Conservation (phyloP, 1,140 invertebrate genomes). For the Drosophila nigromelanica region DNA sequence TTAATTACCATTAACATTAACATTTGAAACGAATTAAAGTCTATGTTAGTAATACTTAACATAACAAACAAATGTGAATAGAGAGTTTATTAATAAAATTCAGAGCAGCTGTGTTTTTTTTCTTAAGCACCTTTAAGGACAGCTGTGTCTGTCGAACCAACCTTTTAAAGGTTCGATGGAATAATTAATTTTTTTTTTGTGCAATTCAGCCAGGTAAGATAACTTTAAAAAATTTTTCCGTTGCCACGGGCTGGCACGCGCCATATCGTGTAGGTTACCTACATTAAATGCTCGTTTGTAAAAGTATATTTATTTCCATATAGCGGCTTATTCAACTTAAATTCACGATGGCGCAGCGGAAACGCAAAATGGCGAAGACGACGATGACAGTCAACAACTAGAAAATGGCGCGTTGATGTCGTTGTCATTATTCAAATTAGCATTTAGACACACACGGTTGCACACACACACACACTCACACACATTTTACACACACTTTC, state of each 20-base stretch:
- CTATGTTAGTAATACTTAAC: not conserved
- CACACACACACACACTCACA: slow-evolving; percentile 38
- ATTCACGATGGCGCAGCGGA: slow-evolving; percentile 65
- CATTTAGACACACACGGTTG: slow-evolving; percentile 61
- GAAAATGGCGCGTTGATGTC: slow-evolving; percentile 78
- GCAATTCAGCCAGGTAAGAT: not conserved
- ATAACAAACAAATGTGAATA: not conserved
- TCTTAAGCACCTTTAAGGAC: not conserved
- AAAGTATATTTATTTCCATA: slow-evolving; percentile 31
- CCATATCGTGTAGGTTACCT: slow-evolving; percentile 20
- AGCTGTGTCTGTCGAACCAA: not conserved
- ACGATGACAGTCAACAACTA: slow-evolving; percentile 50
- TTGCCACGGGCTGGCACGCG: slow-evolving; percentile 21
- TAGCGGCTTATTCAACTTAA: slow-evolving; percentile 48
- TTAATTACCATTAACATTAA: not conserved
- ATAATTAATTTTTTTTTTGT: slow-evolving; percentile 14
- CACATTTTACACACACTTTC: slow-evolving; percentile 13
- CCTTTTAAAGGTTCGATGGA: slow-evolving; percentile 12
- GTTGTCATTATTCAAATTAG: slow-evolving; percentile 82
- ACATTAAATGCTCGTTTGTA: slow-evolving; percentile 28
- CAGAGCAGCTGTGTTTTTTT: not conserved
- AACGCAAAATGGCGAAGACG: slow-evolving; percentile 52
- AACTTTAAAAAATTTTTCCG: slow-evolving; percentile 8
- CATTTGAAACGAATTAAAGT: not conserved
- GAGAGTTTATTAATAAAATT: slow-evolving; percentile 18